Evolutionary conservation across 1,140 invertebrate genomes (phyloP).

Genomic region (Dendroctonus ponderosae): DNA sequence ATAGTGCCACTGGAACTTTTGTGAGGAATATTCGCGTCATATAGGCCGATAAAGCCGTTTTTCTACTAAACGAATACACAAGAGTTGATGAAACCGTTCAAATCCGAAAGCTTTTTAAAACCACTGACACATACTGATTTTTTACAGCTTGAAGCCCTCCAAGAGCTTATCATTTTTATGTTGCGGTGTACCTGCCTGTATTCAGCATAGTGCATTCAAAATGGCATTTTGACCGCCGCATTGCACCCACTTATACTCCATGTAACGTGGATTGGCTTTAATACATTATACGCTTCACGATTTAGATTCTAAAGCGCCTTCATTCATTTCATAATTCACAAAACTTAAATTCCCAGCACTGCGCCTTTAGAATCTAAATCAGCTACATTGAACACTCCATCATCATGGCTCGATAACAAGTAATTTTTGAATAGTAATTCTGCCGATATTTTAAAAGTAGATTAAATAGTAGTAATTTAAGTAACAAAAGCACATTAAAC

Average conservation of each 20-base stretch:
- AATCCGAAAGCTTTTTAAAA: background rate
- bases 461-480: constrained; percentile 4
- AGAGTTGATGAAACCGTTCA: no score
- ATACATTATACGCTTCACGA: constrained; percentile 25
- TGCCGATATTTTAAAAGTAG: constrained; percentile 5
- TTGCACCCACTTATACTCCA: constrained; percentile 26
- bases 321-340: background rate
- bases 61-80: no score
- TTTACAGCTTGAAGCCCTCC: constrained; percentile 42
- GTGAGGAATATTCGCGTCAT: no score
- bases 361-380: constrained; percentile 12
- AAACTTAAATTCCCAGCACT: no score
- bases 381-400: constrained; percentile 27
- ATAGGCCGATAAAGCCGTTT: no score
- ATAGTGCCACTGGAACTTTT: no score
- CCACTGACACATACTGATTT: constrained; percentile 37
- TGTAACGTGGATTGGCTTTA: constrained; percentile 37
- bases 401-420: constrained; percentile 32
- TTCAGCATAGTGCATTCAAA: constrained; percentile 39
- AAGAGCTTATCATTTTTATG: constrained; percentile 48
- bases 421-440: constrained; percentile 4
- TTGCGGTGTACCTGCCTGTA: constrained; percentile 41
- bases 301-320: constrained; percentile 16
- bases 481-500: constrained; percentile 4
- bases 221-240: constrained; percentile 41